These are phyloP conservation scores for Dryomyza anilis DNA, from an alignment of 2,888 invertebrate genomes.

Conservation along the genomic window DNA sequence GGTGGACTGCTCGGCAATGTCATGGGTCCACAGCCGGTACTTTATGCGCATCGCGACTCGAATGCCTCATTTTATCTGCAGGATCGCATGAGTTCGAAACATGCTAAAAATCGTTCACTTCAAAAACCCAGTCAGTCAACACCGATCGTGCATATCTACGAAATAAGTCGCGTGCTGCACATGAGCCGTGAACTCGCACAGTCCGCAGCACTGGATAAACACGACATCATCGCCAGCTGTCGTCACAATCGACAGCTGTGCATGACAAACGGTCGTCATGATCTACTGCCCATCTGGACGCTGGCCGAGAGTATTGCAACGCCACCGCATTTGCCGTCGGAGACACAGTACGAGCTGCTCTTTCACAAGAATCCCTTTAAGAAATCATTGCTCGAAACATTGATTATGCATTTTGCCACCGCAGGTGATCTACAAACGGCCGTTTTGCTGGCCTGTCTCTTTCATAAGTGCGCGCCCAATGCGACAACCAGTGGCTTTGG, in stretches of 20 bases:
- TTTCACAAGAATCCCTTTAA: slow-evolving; percentile 86
- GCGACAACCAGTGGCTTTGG: slow-evolving; percentile 34
- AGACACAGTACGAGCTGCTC: slow-evolving; percentile 68
- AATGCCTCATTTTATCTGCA: slow-evolving; percentile 81
- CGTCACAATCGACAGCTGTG: slow-evolving; percentile 80
- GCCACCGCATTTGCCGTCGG: slow-evolving; percentile 62
- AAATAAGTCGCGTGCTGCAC: slow-evolving; percentile 70
- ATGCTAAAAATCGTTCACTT: slow-evolving; percentile 60
- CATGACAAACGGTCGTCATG: slow-evolving; percentile 75
- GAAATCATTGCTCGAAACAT: slow-evolving; percentile 78
- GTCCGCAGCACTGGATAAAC: slow-evolving; percentile 72
- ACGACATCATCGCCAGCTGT: slow-evolving; percentile 70
- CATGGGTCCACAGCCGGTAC: slow-evolving; percentile 54
- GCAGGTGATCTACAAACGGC: slow-evolving; percentile 90
- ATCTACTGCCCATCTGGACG: slow-evolving; percentile 87
- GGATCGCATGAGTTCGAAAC: slow-evolving; percentile 64
- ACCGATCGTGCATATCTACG: slow-evolving; percentile 56
- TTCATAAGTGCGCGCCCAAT: slow-evolving; percentile 68
- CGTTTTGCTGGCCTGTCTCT: slow-evolving; percentile 89
- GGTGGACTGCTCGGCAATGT: slow-evolving; percentile 60
- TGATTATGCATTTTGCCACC: slow-evolving; percentile 81
- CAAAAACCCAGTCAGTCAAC: slow-evolving; percentile 47
- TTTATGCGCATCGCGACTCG: slow-evolving; percentile 61
- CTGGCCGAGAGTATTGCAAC: slow-evolving; percentile 75
- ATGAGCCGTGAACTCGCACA: slow-evolving; percentile 81